Evolutionary conservation across 2,797 vertebrate species (phyloP), one percentile per base, ranked within the genome.

Genomic region (Pitangus sulphuratus): DNA sequence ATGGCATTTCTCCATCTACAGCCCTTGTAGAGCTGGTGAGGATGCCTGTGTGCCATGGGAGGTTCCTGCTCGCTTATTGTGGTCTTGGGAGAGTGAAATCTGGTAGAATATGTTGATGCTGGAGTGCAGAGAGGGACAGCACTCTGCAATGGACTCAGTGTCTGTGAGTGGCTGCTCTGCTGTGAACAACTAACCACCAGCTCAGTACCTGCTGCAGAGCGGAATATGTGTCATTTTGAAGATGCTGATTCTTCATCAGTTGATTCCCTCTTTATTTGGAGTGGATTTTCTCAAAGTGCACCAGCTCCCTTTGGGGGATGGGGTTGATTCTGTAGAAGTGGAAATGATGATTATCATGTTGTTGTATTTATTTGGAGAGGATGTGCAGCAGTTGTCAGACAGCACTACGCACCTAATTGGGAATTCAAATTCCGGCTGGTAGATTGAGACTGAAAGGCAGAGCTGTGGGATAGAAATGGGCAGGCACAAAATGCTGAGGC

Each of bases 401-500:
- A 86, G 68, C 30, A 3, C 90, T 56, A 4, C 0, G 0, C 44
- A 72, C 80, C 87, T 94, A 68, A 86, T 31, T 88, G 80, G 85
- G 96, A 93, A 94, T 96, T 93, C 79, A 91, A 48, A 72, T 84
- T 96, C 79, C 83, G 94, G 79, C 93, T 91, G 93, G 84, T 93
- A 95, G 89, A 94, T 90, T 84, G 91, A 93, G 93, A 39, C 92
- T 88, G 94, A 96, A 94, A 93, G 87, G 86, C 81, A 92, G 84
- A 94, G 89, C 81, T 87, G 87, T 90, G 94, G 93, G 91, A 95
- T 84, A 24, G 85, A 82, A 76, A 84, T 0, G 0, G 72, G 94
- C 84, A 93, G 50, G 40, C 87, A 86, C 31, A 78, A 91, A 93
- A 51, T 37, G 93, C 91, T 88, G 95, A 94, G 76, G 44, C 79